Evolutionary conservation across 2,888 invertebrate genomes (phyloP).

Genomic region (Steinernema carpocapsae): DNA sequence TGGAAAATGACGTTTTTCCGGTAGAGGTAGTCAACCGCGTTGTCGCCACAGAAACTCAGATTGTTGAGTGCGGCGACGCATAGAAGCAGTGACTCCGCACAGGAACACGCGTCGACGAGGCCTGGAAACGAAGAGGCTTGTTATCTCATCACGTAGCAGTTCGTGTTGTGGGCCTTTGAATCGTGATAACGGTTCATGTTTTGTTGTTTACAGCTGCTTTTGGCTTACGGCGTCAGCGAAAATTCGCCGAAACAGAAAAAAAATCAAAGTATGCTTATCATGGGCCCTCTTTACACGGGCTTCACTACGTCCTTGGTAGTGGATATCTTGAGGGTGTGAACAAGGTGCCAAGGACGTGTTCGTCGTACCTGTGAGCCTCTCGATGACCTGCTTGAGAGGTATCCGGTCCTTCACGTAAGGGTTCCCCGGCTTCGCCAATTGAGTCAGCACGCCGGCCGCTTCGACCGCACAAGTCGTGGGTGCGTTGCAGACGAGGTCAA

Average conservation of each 20-base stretch:
- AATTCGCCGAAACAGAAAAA: too few species aligned
- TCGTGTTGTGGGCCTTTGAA: too few species aligned
- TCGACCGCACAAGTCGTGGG: conserved; percentile 56
- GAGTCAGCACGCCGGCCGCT: conserved; percentile 66
- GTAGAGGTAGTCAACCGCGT: conserved; percentile 43
- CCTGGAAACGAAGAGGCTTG: too few species aligned
- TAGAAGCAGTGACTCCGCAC: conserved; percentile 60
- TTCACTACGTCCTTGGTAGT: too few species aligned
- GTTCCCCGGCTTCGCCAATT: conserved; percentile 64
- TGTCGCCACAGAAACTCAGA: conserved; percentile 42
- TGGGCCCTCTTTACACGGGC: too few species aligned
- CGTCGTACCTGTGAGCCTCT: conserved; percentile 48
- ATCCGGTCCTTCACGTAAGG: conserved; percentile 49
- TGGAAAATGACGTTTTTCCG: conserved; percentile 58
- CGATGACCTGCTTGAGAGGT: conserved; percentile 45
- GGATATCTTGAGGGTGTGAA: too few species aligned
- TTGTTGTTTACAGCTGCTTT: too few species aligned
- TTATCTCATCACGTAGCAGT: too few species aligned
- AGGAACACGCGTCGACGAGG: conserved; percentile 55
- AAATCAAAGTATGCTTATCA: too few species aligned
- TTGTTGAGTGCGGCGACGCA: conserved; percentile 64
- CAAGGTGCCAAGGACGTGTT: neutral
- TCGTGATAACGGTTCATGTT: too few species aligned
- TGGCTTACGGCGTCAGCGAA: too few species aligned
- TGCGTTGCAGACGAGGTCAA: conserved; percentile 45